These are phyloP conservation scores for Eupithecia vulgata DNA, from an alignment of 2,888 invertebrate genomes.

Conservation along the genomic window DNA sequence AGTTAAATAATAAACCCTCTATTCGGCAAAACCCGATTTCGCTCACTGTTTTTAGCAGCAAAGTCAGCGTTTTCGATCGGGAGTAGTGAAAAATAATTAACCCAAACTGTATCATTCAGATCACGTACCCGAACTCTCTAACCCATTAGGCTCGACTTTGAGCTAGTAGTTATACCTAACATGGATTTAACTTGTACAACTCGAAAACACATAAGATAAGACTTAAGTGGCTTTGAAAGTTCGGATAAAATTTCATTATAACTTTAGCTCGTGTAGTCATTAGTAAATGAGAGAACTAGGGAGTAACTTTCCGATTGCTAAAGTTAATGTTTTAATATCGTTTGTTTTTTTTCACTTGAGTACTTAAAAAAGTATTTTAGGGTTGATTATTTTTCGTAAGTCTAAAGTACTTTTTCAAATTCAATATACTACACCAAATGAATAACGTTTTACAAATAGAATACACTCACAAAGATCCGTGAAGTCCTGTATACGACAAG, in stretches of 20 bases:
- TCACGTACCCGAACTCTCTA: not conserved
- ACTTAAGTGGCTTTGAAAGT: conserved; percentile 8
- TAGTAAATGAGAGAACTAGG: conserved; percentile 6
- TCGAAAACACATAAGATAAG: conserved; percentile 7
- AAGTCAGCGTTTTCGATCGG: no score
- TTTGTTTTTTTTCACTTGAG: not conserved
- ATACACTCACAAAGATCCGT: not conserved
- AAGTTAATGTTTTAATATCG: not conserved
- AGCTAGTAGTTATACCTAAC: not conserved
- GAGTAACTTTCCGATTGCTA: not conserved
- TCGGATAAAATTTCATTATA: conserved; percentile 16
- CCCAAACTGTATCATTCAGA: no score
- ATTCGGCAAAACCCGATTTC: no score
- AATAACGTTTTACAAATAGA: not conserved
- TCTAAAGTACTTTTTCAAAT: no score
- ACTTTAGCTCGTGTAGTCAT: conserved; percentile 6
- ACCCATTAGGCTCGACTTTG: not conserved
- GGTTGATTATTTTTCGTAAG: no score
- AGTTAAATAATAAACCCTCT: no score
- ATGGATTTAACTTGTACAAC: not conserved
- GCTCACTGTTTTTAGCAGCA: no score
- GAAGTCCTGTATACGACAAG: no score
- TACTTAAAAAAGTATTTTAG: no score
- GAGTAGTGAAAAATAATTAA: no score
- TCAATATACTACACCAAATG: not conserved